A percentile compares a stretch with the other conserved stretches of the same genome.
Conservation (phyloP, 64 coral and sea anemone genomes). For the Astreopora myriophthalma region DNA sequence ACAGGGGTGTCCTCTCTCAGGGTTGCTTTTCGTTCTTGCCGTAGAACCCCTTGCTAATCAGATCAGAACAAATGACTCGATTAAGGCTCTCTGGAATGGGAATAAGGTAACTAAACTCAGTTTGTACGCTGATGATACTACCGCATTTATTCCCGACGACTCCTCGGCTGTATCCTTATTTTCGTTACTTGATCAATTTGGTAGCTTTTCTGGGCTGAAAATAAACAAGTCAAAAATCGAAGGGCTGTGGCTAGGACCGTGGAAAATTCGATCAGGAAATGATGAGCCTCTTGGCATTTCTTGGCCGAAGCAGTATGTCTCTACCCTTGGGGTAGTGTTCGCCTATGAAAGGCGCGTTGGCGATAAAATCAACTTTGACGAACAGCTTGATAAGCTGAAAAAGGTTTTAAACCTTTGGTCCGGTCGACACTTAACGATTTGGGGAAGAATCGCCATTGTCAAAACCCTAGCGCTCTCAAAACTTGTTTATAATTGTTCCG, state of each 20-base stretch:
- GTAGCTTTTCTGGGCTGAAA: not conserved
- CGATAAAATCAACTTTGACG: not conserved
- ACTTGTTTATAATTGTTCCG: too few species aligned
- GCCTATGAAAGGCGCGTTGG: not conserved
- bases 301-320: not conserved
- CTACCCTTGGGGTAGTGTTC: not conserved
- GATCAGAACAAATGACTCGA: not conserved
- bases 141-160: not conserved
- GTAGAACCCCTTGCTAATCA: not conserved
- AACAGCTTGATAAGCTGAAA: not conserved
- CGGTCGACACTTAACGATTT: not conserved
- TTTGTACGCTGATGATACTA: constrained; percentile 35
- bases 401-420: not conserved
- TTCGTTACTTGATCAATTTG: not conserved
- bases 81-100: constrained; percentile 7
- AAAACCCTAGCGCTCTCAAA: too few species aligned
- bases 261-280: not conserved
- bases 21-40: too few species aligned
- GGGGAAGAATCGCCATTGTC: not conserved
- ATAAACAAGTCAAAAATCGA: constrained; percentile 28
- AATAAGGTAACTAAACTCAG: not conserved
- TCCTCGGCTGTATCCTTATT: not conserved
- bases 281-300: not conserved
- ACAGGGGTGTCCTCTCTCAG: too few species aligned
- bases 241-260: not conserved